A percentile compares a stretch with the other conserved stretches of the same genome.
Conservation (phyloP, 2,888 invertebrate genomes). For the Epinotia bilunana region DNA sequence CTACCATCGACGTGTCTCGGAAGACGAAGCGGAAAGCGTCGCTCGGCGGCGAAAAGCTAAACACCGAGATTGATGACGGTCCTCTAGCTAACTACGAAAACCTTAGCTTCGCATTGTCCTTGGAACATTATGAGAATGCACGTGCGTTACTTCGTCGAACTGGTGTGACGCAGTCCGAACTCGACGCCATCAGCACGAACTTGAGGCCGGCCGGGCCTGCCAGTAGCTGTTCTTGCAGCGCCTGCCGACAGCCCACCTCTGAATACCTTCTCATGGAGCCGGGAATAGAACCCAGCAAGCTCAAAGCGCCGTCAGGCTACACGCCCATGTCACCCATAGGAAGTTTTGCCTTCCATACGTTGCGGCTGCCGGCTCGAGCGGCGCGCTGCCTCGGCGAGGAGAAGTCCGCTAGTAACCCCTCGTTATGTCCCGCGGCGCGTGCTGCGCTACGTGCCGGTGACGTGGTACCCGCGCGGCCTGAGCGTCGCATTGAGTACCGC, state of each 20-base stretch:
- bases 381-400: conserved; percentile 64
- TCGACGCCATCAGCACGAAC: conserved; percentile 73
- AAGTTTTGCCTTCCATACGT: conserved; percentile 71
- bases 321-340: conserved; percentile 90
- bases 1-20: conserved; percentile 87
- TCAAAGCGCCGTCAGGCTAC: conserved; percentile 81
- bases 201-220: conserved; percentile 60
- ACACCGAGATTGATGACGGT: conserved; percentile 71
- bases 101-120: conserved; percentile 90
- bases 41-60: conserved; percentile 53
- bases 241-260: conserved; percentile 43
- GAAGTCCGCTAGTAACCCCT: conserved; percentile 89
- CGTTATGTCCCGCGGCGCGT: conserved; percentile 77
- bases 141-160: conserved; percentile 86
- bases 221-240: conserved; percentile 41
- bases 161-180: conserved; percentile 82
- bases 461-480: conserved; percentile 45
- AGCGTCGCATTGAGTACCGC: conserved; percentile 63
- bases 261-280: conserved; percentile 90
- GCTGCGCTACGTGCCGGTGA: conserved; percentile 33
- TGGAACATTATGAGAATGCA: conserved; percentile 92
- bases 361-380: conserved; percentile 66
- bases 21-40: conserved; percentile 82
- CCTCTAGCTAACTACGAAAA: conserved; percentile 87
- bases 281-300: conserved; percentile 57